These are phyloP conservation scores for Discoglossus pictus DNA, from an alignment of 2,797 vertebrate species.

Conservation along the genomic window DNA sequence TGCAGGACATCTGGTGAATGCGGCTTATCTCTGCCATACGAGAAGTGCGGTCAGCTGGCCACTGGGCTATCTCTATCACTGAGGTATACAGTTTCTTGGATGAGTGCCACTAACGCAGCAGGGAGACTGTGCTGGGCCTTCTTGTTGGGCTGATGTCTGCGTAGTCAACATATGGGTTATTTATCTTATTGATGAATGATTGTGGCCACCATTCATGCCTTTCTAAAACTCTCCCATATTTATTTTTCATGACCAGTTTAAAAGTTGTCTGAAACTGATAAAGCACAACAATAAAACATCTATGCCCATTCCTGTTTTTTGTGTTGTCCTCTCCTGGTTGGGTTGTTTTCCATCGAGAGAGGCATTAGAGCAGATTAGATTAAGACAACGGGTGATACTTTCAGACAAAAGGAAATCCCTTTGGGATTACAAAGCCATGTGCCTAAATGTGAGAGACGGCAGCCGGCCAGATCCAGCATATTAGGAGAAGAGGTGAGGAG, in stretches of 20 bases:
- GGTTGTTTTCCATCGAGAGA: neutral
- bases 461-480: neutral
- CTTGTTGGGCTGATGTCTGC: constrained; percentile 14
- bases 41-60: constrained; percentile 27
- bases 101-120: constrained; percentile 7
- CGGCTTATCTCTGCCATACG: constrained; percentile 25
- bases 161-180: no score
- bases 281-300: no score
- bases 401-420: constrained; percentile 16
- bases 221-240: no score
- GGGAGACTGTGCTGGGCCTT: constrained; percentile 18
- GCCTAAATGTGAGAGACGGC: constrained; percentile 1
- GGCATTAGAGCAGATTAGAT: neutral
- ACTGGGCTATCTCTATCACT: constrained; percentile 9
- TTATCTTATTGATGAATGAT: no score
- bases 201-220: no score
- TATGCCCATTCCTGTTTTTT: neutral
- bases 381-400: neutral
- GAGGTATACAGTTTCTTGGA: constrained; percentile 35
- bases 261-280: no score
- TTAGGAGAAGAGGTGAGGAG: neutral
- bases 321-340: constrained; percentile 1
- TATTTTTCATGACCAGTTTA: no score
- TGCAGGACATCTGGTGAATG: constrained; percentile 31
- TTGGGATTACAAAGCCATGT: neutral